phyloP scores from a whole-genome alignment of 2,113 vertebrate species.

The Xenopus borealis region DNA sequence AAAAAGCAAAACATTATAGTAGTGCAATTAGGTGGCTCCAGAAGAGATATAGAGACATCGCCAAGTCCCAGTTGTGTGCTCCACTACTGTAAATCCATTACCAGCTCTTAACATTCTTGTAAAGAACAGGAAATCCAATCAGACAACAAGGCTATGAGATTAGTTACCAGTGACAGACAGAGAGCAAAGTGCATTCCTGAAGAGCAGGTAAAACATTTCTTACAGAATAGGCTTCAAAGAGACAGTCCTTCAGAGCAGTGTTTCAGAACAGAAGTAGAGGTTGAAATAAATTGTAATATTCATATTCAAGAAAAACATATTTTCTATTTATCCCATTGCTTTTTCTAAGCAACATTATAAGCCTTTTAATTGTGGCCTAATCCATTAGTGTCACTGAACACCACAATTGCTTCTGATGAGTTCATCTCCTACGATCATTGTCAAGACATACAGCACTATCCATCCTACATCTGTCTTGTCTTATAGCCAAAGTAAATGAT shows the following conservation, averaged over 20 bases:
- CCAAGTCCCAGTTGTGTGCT: conserved; percentile 6
- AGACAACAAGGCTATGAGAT: neutral
- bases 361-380: no score
- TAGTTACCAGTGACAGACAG: conserved; percentile 10
- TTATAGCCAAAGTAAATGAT: no score
- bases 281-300: no score
- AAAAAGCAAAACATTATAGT: conserved; percentile 14
- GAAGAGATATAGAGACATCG: conserved; percentile 20
- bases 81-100: conserved; percentile 19
- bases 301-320: no score
- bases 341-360: no score
- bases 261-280: no score
- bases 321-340: no score
- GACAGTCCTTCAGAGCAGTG: neutral
- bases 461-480: no score
- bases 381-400: no score
- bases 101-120: neutral
- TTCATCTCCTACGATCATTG: no score
- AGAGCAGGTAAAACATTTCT: neutral
- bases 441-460: no score
- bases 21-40: conserved; percentile 7
- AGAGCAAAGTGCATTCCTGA: neutral
- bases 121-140: conserved; percentile 9
- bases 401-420: no score
- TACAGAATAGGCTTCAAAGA: neutral